Percentiles rank a stretch among this genome's conserved stretches.
Conservation (phyloP, 2,888 invertebrate species). For the Watsonalla cultraria region DNA sequence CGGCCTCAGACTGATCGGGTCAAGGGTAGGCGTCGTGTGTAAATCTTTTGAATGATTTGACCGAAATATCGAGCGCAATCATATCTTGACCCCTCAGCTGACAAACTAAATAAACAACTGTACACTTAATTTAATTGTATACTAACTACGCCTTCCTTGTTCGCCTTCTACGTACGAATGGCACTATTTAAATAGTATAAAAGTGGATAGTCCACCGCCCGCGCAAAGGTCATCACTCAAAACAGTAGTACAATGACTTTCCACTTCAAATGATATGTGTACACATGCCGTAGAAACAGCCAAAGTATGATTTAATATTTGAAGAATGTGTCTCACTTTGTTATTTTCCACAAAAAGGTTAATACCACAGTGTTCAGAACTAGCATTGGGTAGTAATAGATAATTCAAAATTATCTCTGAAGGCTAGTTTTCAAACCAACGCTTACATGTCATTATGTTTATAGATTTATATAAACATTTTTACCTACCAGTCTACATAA, state of each 20-base stretch:
- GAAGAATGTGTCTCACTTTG: constrained; percentile 2
- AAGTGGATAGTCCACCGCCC: constrained; percentile 9
- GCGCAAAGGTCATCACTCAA: constrained; percentile 27
- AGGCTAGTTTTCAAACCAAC: too few relatives aligned
- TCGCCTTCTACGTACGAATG: constrained; percentile 10
- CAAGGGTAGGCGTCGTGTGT: constrained; percentile 24
- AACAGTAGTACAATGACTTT: constrained; percentile 33
- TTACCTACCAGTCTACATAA: too few relatives aligned
- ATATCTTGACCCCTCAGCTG: constrained; percentile 12
- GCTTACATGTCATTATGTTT: too few relatives aligned
- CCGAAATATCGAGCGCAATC: constrained; percentile 8
- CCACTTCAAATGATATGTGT: constrained; percentile 15
- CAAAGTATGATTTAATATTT: constrained; percentile 8
- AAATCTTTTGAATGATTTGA: background rate
- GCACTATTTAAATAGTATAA: constrained; percentile 17
- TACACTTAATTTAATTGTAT: too few relatives aligned
- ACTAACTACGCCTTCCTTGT: constrained; percentile 14
- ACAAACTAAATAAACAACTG: constrained; percentile 1
- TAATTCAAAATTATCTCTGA: too few relatives aligned
- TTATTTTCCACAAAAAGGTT: too few relatives aligned
- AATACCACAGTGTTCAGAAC: too few relatives aligned
- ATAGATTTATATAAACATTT: too few relatives aligned
- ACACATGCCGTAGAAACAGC: constrained; percentile 13
- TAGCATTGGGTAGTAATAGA: too few relatives aligned
- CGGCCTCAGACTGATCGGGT: constrained; percentile 26